Conservation (phyloP, 2,888 invertebrate genomes). For the Archips xylosteana region DNA sequence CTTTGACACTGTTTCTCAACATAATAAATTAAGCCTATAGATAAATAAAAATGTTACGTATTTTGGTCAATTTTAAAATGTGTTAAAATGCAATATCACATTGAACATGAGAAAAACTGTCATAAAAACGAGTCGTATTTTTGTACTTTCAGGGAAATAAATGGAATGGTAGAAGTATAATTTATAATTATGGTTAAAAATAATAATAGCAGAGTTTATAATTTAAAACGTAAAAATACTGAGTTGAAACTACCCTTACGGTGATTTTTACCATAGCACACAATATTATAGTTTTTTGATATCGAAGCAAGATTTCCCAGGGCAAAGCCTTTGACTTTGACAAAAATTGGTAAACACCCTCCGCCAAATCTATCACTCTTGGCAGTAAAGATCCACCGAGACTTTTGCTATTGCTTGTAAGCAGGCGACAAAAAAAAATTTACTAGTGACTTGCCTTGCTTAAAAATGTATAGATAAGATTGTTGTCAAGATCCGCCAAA, state of each 20-base stretch:
- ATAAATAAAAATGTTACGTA: neutral
- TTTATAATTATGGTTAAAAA: neutral
- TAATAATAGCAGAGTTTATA: too few relatives aligned
- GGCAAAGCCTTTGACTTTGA: too few relatives aligned
- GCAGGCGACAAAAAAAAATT: neutral
- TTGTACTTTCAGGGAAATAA: constrained; percentile 31
- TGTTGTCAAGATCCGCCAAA: too few relatives aligned
- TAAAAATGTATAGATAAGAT: too few relatives aligned
- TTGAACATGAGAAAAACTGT: neutral
- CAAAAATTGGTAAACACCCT: too few relatives aligned
- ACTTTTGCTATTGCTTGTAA: neutral
- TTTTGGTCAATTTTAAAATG: neutral
- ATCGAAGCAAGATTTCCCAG: too few relatives aligned
- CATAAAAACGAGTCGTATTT: neutral
- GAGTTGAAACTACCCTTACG: too few relatives aligned
- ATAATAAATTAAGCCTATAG: constrained; percentile 1
- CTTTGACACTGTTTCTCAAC: neutral
- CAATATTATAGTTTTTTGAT: too few relatives aligned
- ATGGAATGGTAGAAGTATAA: constrained; percentile 5
- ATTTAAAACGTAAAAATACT: too few relatives aligned
- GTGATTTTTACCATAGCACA: too few relatives aligned
- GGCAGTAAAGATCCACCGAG: neutral
- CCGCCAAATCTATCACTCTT: too few relatives aligned
- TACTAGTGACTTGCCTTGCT: too few relatives aligned
- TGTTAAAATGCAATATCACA: neutral